Percentiles rank a stretch among this genome's conserved stretches.
Evolutionary conservation across 2,113 vertebrate genomes (phyloP).

Genomic region (Elanus axillaris): DNA sequence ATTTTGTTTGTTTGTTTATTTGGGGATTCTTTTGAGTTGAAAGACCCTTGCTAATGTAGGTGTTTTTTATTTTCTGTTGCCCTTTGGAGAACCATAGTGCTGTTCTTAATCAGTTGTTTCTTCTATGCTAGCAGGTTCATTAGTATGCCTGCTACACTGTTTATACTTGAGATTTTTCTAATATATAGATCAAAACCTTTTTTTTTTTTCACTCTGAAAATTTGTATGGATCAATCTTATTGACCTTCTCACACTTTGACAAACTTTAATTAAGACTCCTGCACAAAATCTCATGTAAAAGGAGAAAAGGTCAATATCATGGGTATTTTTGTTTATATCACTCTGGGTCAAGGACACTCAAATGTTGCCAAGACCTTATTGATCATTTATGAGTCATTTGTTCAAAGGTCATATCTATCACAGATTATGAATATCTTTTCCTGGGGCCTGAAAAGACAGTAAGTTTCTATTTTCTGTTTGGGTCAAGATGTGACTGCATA

Average conservation of each 20-base stretch:
- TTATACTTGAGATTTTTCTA: not conserved
- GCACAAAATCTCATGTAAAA: not conserved
- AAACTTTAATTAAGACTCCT: not conserved
- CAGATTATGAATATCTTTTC: not conserved
- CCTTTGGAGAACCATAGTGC: not conserved
- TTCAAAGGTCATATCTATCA: not conserved
- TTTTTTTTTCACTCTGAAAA: not conserved
- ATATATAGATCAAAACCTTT: not conserved
- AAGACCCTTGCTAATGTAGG: not conserved
- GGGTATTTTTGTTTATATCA: not conserved
- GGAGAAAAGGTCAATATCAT: not conserved
- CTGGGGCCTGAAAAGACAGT: not conserved
- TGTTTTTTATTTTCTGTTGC: not conserved
- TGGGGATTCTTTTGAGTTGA: not conserved
- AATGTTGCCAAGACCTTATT: not conserved
- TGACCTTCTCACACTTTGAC: not conserved
- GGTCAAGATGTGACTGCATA: not conserved
- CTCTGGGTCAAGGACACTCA: not conserved
- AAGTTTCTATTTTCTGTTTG: not conserved
- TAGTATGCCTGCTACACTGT: not conserved
- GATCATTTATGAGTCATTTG: not conserved
- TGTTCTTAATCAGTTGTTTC: not conserved
- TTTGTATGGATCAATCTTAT: not conserved
- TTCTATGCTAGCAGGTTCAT: not conserved
- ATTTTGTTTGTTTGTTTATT: not conserved